Percentiles rank a stretch among this genome's conserved stretches.
phyloP scores from a whole-genome alignment of 2,888 invertebrate genomes.

The Euplagia quadripunctaria region DNA sequence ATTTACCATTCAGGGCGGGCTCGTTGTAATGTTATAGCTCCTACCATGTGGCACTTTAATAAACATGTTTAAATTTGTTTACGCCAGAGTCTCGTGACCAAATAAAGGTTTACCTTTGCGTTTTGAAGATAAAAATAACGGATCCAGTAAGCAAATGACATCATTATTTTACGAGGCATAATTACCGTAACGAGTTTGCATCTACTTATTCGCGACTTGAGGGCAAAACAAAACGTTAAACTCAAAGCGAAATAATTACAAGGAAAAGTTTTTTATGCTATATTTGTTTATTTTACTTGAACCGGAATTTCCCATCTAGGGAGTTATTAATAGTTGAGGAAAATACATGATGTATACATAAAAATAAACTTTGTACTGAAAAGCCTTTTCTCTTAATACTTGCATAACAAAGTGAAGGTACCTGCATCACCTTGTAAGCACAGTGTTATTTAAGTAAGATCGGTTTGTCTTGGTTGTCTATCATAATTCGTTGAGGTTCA shows the following conservation, averaged over 20 bases:
- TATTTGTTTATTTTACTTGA: constrained; percentile 14
- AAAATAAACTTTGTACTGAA: neutral
- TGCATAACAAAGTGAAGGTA: neutral
- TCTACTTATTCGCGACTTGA: neutral
- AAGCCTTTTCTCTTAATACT: neutral
- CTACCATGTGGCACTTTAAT: neutral
- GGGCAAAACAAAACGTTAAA: constrained; percentile 18
- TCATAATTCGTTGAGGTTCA: neutral
- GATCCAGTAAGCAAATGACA: neutral
- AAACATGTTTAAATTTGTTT: constrained; percentile 19
- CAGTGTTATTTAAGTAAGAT: neutral
- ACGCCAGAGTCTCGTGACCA: constrained; percentile 1
- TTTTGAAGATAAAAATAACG: neutral
- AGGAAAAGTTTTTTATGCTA: constrained; percentile 30
- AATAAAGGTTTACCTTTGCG: neutral
- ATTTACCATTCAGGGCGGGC: constrained; percentile 35
- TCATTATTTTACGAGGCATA: neutral
- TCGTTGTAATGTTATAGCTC: constrained; percentile 13
- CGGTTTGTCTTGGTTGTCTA: neutral
- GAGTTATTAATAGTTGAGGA: constrained; percentile 5
- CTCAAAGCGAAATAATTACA: constrained; percentile 19
- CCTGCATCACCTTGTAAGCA: neutral
- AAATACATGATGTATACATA: neutral
- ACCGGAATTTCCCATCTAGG: constrained; percentile 13
- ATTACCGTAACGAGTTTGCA: constrained; percentile 2